Evolutionary conservation across 2,113 vertebrate species (phyloP), one percentile per base, ranked within the genome.

Genomic region (Mugil cephalus): DNA sequence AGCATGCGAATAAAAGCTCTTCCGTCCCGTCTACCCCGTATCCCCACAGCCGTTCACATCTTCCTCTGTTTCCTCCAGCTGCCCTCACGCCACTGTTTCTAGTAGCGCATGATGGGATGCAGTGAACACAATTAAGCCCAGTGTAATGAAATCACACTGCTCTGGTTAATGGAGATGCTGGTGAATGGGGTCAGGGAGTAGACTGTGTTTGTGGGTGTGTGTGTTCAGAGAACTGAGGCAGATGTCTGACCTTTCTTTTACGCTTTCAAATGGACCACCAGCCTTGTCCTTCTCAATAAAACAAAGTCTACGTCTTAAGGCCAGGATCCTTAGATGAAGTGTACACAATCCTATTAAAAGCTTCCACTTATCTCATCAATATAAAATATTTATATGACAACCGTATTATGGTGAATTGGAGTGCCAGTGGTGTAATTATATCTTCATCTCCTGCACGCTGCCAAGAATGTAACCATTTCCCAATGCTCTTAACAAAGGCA

Each of bases 1-100:
- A 88, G 86, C 78, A 67, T 47, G 82, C 89, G 88, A 87, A 90
- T 90, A 92, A 93, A 92, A 94, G 92, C 91, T 89, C 89, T 92
- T 90, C 93, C 91, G 92, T 90, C 81, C 62, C 82, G 79, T 80
- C 83, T 87, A 83, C 86, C 84, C 89, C 7, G 39, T 59, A 54
- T 71, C 81, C 80, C 72, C 8, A 5, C 48, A 39, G 42, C 71
- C 70, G 24, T 24, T 74, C 52, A 52, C 59, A 38, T 77, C 80
- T 74, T 79, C n/a, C n/a, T n/a, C 60, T 70, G 68, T 70, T 80
- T 77, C 79, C 78, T 68, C 35, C 78, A 77, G 75, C 75, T 1
- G 46, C 47, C 69, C 72, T 78, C 69, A 45, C 10, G 43, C 77
- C 82, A 74, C 80, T 67, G 82, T 88, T 85, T 83, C 70, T 75